Conservation (phyloP, 1,140 invertebrate genomes). For the Drosophila lowei region DNA sequence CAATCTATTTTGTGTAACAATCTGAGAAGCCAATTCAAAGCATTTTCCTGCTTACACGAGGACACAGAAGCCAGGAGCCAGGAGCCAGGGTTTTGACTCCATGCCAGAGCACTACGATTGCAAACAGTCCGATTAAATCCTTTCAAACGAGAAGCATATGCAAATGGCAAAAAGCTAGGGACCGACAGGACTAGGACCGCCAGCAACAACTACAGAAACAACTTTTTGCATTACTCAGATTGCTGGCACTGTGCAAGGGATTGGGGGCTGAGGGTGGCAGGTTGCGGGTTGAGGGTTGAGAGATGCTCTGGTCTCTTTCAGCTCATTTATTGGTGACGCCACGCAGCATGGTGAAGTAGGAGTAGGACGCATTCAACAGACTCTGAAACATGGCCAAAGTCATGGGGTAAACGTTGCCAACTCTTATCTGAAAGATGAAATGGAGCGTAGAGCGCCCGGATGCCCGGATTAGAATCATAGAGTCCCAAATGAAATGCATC, state of each 20-base stretch:
- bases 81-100: constrained; percentile 10
- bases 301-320: constrained; percentile 37
- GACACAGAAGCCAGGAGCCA: constrained; percentile 6
- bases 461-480: constrained; percentile 61
- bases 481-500: constrained; percentile 54
- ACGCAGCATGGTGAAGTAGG: constrained; percentile 79
- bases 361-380: constrained; percentile 78
- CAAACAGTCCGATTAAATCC: constrained; percentile 70
- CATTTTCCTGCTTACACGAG: constrained; percentile 28
- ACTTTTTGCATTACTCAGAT: constrained; percentile 78
- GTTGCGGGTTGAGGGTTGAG: background rate
- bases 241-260: constrained; percentile 37
- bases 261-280: background rate
- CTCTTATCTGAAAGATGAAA: constrained; percentile 76
- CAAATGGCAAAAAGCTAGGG: constrained; percentile 53
- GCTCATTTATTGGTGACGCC: constrained; percentile 76
- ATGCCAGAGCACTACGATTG: constrained; percentile 4
- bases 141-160: constrained; percentile 75
- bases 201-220: constrained; percentile 51
- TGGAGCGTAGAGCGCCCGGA: constrained; percentile 65
- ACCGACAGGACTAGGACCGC: no score
- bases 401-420: constrained; percentile 80
- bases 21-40: constrained; percentile 49
- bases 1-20: constrained; percentile 52
- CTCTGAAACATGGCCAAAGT: constrained; percentile 82